Conservation (phyloP, 2,113 vertebrate species). For the Isurus oxyrinchus region DNA sequence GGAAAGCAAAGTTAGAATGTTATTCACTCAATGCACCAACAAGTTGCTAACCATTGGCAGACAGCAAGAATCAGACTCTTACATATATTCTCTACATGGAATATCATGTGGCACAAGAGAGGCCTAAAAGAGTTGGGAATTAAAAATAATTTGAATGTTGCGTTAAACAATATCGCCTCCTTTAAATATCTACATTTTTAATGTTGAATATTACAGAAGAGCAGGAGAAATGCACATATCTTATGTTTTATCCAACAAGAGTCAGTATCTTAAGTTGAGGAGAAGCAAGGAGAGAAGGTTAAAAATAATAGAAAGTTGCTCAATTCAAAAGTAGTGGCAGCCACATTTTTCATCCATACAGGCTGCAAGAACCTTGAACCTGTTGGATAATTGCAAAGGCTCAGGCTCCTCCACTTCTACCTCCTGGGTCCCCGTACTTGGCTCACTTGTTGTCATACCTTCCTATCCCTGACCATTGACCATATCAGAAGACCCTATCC, state of each 20-base stretch:
- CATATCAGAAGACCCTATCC: too few relatives aligned
- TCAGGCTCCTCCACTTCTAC: too few relatives aligned
- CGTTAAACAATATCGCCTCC: neutral
- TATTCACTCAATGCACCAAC: neutral
- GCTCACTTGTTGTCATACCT: too few relatives aligned
- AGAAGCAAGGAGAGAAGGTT: neutral
- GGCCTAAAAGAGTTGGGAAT: neutral
- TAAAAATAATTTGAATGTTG: neutral
- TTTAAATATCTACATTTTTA: neutral
- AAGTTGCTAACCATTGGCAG: neutral
- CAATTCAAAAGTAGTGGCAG: neutral
- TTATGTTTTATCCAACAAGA: neutral
- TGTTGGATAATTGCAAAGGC: too few relatives aligned
- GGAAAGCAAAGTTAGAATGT: neutral
- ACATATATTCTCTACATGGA: neutral
- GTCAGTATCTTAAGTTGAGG: neutral
- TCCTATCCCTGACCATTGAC: too few relatives aligned
- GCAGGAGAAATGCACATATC: neutral
- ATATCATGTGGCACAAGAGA: neutral
- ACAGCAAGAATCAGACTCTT: neutral
- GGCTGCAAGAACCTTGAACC: too few relatives aligned
- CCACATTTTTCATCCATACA: neutral
- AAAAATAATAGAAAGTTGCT: neutral
- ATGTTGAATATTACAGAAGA: neutral
- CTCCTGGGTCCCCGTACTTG: too few relatives aligned